These are phyloP conservation scores for Cataglyphis livida DNA, from an alignment of 2,888 invertebrate genomes.

Conservation along the genomic window DNA sequence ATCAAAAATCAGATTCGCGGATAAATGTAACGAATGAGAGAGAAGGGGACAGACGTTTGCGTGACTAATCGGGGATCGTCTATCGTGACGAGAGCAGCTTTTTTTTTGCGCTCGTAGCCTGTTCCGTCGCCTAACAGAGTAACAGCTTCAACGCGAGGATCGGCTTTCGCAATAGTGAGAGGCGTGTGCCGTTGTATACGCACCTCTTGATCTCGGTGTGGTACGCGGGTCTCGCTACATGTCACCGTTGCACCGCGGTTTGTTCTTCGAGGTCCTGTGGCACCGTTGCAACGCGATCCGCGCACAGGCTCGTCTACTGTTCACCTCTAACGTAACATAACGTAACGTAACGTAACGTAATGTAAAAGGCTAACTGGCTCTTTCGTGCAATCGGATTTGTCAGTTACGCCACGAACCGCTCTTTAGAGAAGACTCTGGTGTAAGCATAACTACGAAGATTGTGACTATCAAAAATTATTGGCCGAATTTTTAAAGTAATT, in stretches of 20 bases:
- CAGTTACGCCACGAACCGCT: slow-evolving; percentile 18
- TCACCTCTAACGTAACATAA: slow-evolving; percentile 36
- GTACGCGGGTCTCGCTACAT: slow-evolving; percentile 52
- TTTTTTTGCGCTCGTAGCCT: slow-evolving; percentile 21
- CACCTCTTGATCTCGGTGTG: slow-evolving; percentile 69
- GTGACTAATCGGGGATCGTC: slow-evolving; percentile 25
- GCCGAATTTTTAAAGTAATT: neutral
- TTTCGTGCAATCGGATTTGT: slow-evolving; percentile 35
- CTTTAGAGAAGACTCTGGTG: neutral
- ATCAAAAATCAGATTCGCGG: neutral
- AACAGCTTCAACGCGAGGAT: slow-evolving; percentile 53
- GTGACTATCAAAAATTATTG: neutral
- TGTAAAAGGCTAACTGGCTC: slow-evolving; percentile 39
- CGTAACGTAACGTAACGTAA: slow-evolving; percentile 30
- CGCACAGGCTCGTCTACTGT: slow-evolving; percentile 28
- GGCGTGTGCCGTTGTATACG: slow-evolving; percentile 76
- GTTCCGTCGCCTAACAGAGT: slow-evolving; percentile 62
- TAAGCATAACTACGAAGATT: neutral
- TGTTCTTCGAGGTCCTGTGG: slow-evolving; percentile 43
- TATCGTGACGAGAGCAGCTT: slow-evolving; percentile 15
- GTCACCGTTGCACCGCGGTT: slow-evolving; percentile 59
- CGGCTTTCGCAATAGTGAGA: slow-evolving; percentile 78
- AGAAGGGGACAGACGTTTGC: neutral
- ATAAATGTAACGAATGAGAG: neutral
- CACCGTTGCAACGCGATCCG: slow-evolving; percentile 51